Base-by-base conservation (phyloP, 2,797 vertebrate species). In the Mus caroli region DNA sequence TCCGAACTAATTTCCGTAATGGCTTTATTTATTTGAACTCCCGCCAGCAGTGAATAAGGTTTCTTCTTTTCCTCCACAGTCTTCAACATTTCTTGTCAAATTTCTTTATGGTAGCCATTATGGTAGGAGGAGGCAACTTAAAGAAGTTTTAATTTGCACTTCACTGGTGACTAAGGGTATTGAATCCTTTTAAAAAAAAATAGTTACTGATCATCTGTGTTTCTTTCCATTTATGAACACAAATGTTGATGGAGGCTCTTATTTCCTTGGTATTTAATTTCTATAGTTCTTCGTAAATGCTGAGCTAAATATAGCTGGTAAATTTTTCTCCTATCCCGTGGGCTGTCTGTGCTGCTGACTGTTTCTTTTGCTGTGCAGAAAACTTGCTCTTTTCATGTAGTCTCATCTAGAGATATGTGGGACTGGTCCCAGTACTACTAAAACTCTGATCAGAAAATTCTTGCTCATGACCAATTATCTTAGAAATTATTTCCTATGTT, bases 11-110 rank as follows among this genome's bases (percentile, higher is more conserved):
- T 88, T 73, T 75, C 69, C n/a, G 40, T 88, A 52, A 88, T 88
- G 69, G 46, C 50, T 88, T 73, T 88, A 71, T 75, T 88, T 73
- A 75, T 58, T 88, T 88, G 85, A 56, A 88, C n/a, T 88, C 67
- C 52, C 0, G 24, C 67, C 85, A 73, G 69, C 6, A 58, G 50
- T 19, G 67, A 88, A 75, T 75, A 88, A 56, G 69, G 85, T 40
- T 75, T 75, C 43, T 54, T 88, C 52, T 88, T 56, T 56, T 17
- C 52, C 69, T 86, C n/a, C 85, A 88, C 26, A 8, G 52, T 43
- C n/a, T 75, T 73, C 50, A 85, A 67, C 64, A 73, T 87, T 87
- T 75, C 50, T 75, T 88, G n/a, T 56, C 69, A 8, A 26, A 58
- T 75, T 75, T 43, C 69, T 88, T 88, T 31, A 88, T 4, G 24